Base-by-base conservation (phyloP, 53 echinoderm and acorn worm species). In the Stichopus horrens region DNA sequence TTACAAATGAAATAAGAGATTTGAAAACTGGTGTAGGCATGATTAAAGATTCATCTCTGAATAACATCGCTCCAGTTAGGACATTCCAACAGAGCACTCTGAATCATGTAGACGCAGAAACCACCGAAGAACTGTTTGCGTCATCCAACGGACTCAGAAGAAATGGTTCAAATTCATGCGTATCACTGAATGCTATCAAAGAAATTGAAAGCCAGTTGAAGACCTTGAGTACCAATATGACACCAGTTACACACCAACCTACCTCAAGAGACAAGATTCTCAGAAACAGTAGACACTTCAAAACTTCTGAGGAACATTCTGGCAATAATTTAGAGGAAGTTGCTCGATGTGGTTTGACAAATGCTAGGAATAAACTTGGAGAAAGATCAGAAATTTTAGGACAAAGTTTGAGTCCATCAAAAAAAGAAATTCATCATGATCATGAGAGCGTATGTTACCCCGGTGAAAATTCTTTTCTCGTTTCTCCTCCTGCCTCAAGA, bases 201-300 rank as follows among this genome's bases (percentile, higher is more conserved):
- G 55, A 73, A 4, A 53, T 87, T 14, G 55, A 87, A 73, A 14
- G 56, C 52, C 20, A 54, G 16, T 87, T 87, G 71, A 74, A 74
- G n/a, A 87, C 14, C 23, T 53, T 74, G 57, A 10, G 20, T 53
- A 53, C 74, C 11, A 16, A 53, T 73, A 53, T 21, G 8, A 81
- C 19, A 81, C 19, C 57, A 8, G 13, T 81, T 5, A 21, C 11
- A 81, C 22, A 55, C 19, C 19, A 23, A 56, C 20, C 10, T n/a
- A 55, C 58, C n/a, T 81, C 81, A 19, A 23, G 2, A 22, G 8
- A 21, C 4, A 21, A 56, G 54, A 18, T 81, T 55, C 23, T 81
- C 56, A 54, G 54, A 22, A 81, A 56, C 21, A 81, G 81, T 21
- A 74, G 87, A 53, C 57, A 73, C 74, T 73, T 57, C 16, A 21